phyloP scores from a whole-genome alignment of 2,113 vertebrate genomes.

The Ceuthmochares aereus region DNA sequence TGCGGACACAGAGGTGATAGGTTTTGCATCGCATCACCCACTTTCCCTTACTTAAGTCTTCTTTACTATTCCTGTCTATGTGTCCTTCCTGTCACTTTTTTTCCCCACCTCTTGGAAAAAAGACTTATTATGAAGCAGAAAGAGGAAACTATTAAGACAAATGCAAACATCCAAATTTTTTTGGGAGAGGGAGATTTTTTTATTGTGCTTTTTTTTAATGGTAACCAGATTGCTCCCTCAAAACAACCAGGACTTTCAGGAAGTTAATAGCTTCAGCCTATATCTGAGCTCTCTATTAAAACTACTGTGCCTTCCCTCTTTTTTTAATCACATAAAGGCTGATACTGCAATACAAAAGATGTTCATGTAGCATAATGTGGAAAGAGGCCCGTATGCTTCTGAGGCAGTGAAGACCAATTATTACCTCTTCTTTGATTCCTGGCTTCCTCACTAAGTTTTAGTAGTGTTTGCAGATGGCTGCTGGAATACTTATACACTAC shows the following conservation, averaged over 20 bases:
- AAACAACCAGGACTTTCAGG: not conserved
- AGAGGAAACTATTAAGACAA: not conserved
- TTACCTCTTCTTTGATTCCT: not conserved
- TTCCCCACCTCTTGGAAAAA: not conserved
- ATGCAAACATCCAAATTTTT: not conserved
- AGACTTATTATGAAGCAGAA: not conserved
- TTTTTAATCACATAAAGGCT: not conserved
- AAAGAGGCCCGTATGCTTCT: not conserved
- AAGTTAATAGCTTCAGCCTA: not conserved
- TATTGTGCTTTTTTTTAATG: not conserved
- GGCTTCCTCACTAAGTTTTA: not conserved
- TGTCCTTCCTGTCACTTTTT: not conserved
- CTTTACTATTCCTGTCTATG: not conserved
- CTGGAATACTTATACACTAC: not conserved
- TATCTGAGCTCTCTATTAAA: not conserved
- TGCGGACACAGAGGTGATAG: not conserved
- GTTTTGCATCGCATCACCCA: not conserved
- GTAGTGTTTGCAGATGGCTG: slow-evolving; percentile 31
- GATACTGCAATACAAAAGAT: not conserved
- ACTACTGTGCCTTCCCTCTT: not conserved
- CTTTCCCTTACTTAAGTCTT: not conserved
- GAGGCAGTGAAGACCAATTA: not conserved
- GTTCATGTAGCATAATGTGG: not conserved
- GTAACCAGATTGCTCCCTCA: slow-evolving; percentile 17
- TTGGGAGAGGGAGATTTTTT: not conserved